Percentiles rank a stretch among this genome's conserved stretches.
Conservation (phyloP, 1,140 invertebrate species). For the Thrips palmi region DNA sequence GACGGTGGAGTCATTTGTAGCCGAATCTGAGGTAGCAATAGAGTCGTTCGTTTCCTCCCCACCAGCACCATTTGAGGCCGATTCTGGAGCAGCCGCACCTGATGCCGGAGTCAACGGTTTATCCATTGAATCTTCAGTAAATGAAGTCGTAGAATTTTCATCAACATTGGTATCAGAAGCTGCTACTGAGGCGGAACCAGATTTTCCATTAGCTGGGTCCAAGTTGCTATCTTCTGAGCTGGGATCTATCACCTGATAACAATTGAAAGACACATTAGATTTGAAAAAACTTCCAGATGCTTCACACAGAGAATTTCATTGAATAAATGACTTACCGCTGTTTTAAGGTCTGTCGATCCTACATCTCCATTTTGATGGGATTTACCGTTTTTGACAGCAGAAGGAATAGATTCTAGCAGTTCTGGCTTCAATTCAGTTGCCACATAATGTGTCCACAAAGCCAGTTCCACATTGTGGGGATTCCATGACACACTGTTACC, state of each 20-base stretch:
- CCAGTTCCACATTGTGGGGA: conserved; percentile 72
- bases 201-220: conserved; percentile 24
- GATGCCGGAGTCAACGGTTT: conserved; percentile 28
- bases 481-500: conserved; percentile 52
- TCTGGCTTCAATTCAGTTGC: conserved; percentile 65
- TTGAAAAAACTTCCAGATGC: background rate
- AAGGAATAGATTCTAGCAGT: conserved; percentile 56
- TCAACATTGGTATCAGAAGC: conserved; percentile 27
- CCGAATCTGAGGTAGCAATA: conserved; percentile 15
- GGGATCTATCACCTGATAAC: conserved; percentile 4
- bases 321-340: conserved; percentile 12
- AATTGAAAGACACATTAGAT: conserved; percentile 4
- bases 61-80: conserved; percentile 25
- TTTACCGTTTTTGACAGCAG: conserved; percentile 11
- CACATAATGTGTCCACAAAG: conserved; percentile 78
- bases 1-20: conserved; percentile 14
- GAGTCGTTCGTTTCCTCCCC: conserved; percentile 16
- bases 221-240: conserved; percentile 31
- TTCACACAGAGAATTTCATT: background rate
- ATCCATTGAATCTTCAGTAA: conserved; percentile 50
- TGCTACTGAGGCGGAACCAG: conserved; percentile 18
- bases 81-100: conserved; percentile 6
- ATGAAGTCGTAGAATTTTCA: conserved; percentile 44
- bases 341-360: conserved; percentile 13
- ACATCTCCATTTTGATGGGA: conserved; percentile 15